These are phyloP conservation scores for Brachionus sp. DNA, from an alignment of 1,140 invertebrate species.

Conservation along the genomic window DNA sequence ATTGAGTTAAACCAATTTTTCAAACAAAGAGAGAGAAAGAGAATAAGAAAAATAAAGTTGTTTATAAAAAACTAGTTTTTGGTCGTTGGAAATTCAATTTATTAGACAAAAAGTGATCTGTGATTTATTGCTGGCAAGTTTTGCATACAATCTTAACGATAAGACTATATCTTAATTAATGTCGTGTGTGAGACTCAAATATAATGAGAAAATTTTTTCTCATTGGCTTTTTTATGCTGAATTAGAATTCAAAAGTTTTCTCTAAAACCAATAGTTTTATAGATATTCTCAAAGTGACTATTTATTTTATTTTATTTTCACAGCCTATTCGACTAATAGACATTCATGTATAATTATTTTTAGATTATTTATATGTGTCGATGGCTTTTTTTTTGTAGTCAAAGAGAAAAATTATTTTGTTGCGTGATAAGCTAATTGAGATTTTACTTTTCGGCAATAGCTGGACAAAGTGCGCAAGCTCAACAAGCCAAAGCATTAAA, in stretches of 20 bases:
- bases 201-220: neutral
- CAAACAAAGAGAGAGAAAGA: constrained; percentile 8
- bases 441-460: neutral
- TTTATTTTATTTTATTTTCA: neutral
- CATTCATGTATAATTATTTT: neutral
- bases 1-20: too few relatives aligned
- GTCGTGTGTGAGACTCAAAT: constrained; percentile 6
- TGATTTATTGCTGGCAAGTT: constrained; percentile 38
- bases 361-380: neutral
- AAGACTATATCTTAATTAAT: constrained; percentile 29
- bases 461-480: neutral
- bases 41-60: neutral
- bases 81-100: constrained; percentile 26
- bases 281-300: neutral
- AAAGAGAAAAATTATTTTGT: neutral
- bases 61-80: constrained; percentile 36
- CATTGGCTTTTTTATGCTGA: neutral
- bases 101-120: neutral
- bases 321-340: neutral
- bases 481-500: neutral
- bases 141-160: neutral
- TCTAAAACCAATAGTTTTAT: neutral
- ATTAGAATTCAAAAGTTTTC: neutral
- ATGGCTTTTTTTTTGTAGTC: neutral
- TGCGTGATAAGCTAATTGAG: constrained; percentile 4